Evolutionary conservation across 1,140 invertebrate genomes (phyloP).

Genomic region (Himalopsyche phryganea): DNA sequence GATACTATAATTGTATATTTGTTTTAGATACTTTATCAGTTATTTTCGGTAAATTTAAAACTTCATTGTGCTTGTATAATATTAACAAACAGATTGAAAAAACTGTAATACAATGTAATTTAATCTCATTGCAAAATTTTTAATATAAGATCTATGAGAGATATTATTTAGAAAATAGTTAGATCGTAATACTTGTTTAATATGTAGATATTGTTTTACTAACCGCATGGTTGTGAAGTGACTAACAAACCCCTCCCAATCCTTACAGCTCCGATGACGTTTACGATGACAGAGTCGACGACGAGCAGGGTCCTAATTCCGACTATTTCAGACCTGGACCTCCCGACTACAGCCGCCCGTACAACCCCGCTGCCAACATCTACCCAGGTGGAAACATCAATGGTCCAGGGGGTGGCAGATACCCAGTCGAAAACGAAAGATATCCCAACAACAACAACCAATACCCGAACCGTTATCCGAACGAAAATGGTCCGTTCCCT

Average conservation of each 20-base stretch:
- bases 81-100: no score
- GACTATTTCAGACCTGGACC: slow-evolving; percentile 24
- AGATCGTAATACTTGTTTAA: no score
- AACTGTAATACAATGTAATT: no score
- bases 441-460: slow-evolving; percentile 7
- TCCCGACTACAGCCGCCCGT: slow-evolving; percentile 18
- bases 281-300: slow-evolving; percentile 12
- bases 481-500: background rate
- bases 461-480: background rate
- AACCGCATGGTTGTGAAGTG: background rate
- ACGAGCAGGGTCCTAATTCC: slow-evolving; percentile 4
- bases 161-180: no score
- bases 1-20: no score
- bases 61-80: no score
- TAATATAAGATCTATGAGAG: no score
- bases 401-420: slow-evolving; percentile 4
- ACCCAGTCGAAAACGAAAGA: slow-evolving; percentile 8
- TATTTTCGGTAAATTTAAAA: no score
- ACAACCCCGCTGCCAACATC: slow-evolving; percentile 23
- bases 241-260: background rate
- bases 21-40: no score
- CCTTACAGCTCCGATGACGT: slow-evolving; percentile 23
- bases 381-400: slow-evolving; percentile 13
- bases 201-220: no score
- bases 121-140: no score